Base-by-base conservation (phyloP, 2,113 vertebrate species). In the Trichomycterus rosablanca region DNA sequence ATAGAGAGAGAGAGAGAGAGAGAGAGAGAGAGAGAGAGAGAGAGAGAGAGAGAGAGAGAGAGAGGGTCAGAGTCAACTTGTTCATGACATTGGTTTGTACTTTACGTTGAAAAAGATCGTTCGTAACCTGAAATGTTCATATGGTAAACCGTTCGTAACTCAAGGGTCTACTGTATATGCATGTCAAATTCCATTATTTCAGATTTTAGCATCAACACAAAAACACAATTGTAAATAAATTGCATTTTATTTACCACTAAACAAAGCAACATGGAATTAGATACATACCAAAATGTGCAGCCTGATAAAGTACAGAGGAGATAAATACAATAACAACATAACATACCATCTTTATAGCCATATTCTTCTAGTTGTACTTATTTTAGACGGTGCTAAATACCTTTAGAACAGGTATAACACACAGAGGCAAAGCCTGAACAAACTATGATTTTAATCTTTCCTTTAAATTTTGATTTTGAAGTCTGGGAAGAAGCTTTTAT, bases 221-320 rank as follows among this genome's bases (percentile, higher is more conserved):
- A n/a, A n/a, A n/a, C n/a, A n/a, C n/a, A n/a, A n/a, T n/a, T n/a
- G n/a, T n/a, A n/a, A n/a, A n/a, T n/a, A n/a, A n/a, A n/a, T n/a
- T n/a, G n/a, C n/a, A n/a, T n/a, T 71, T 62, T 63, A 71, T 72
- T 67, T 32, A 26, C 63, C 52, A 61, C 48, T 44, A 30, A 35
- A 43, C 34, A 44, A 40, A 45, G 28, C 28, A 5, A 16, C n/a
- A n/a, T 23, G 15, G 51, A 22, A 60, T 65, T 49, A 14, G 8
- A 15, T 34, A 30, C 26, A 46, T 30, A 61, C 12, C 37, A 55
- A 55, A 16, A n/a, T 28, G 22, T 40, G 44, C 12, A 46, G 4
- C 19, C 43, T 15, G 12, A 32, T 14, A 7, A 54, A 23, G 14
- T 40, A 23, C 30, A 46, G 35, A 39, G 24, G 45, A 26, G 11